Evolutionary conservation across 1,140 invertebrate species (phyloP).

Genomic region (Zeugodacus cucurbitae): DNA sequence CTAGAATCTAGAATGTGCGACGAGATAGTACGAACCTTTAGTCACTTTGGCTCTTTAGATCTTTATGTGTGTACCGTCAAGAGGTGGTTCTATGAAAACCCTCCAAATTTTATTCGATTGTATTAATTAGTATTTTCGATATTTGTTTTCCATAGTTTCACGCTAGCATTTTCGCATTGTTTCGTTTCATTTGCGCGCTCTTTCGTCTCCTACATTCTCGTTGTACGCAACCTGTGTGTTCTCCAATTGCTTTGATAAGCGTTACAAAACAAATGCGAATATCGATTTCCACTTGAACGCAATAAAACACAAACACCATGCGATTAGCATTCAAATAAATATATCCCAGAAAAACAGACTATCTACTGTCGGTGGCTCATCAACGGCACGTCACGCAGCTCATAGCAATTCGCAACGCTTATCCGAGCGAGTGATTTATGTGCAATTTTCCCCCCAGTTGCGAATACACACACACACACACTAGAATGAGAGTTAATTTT

Average conservation of each 20-base stretch:
- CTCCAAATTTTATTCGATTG: too few species aligned
- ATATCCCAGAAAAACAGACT: neutral
- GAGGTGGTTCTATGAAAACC: too few species aligned
- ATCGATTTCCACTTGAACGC: neutral
- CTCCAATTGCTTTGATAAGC: neutral
- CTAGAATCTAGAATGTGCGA: too few species aligned
- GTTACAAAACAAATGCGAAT: neutral
- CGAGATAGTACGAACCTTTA: too few species aligned
- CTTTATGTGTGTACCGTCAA: too few species aligned
- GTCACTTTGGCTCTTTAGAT: too few species aligned
- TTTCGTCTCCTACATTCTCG: neutral
- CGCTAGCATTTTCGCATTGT: too few species aligned
- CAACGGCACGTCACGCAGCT: neutral
- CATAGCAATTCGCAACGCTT: neutral
- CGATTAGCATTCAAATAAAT: neutral
- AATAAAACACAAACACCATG: neutral
- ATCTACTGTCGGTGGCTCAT: neutral
- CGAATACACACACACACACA: too few species aligned
- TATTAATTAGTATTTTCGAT: too few species aligned
- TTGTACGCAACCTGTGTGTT: neutral
- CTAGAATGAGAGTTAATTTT: too few species aligned
- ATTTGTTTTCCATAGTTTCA: too few species aligned
- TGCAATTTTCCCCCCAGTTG: neutral
- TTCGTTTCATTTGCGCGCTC: neutral
- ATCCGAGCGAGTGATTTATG: neutral